Percentiles rank a stretch among this genome's conserved stretches.
Conservation (phyloP, 2,797 vertebrate genomes). For the Chanos chanos region DNA sequence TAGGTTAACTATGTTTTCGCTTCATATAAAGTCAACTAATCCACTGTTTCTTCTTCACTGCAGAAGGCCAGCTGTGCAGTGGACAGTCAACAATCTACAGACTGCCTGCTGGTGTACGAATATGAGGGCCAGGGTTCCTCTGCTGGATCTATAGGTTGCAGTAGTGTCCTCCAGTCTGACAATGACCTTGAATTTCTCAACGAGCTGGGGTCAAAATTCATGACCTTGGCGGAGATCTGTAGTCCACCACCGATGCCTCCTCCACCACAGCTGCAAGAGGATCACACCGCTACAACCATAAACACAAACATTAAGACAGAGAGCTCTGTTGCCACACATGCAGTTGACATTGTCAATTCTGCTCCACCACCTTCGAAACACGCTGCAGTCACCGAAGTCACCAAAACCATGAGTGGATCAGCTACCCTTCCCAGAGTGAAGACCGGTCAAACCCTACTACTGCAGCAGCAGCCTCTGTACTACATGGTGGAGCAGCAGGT, state of each 20-base stretch:
- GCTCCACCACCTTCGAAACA: slow-evolving; percentile 17
- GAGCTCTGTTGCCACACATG: too few relatives aligned
- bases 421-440: slow-evolving; percentile 1
- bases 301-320: too few relatives aligned
- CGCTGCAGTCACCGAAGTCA: slow-evolving; percentile 34
- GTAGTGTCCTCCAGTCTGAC: slow-evolving; percentile 71
- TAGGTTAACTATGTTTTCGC: too few relatives aligned
- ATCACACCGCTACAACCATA: too few relatives aligned
- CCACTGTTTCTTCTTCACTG: slow-evolving; percentile 34
- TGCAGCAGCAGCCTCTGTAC: slow-evolving; percentile 30
- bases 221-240: slow-evolving; percentile 77
- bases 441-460: not conserved
- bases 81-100: slow-evolving; percentile 59
- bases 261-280: too few relatives aligned
- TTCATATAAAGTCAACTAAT: too few relatives aligned
- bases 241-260: too few relatives aligned
- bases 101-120: slow-evolving; percentile 71
- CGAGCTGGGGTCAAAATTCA: slow-evolving; percentile 77
- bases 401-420: slow-evolving; percentile 25
- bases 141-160: slow-evolving; percentile 65
- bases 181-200: slow-evolving; percentile 74
- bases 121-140: slow-evolving; percentile 69
- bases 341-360: too few relatives aligned
- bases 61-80: slow-evolving; percentile 75
- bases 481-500: slow-evolving; percentile 17